These are phyloP conservation scores for Anniella stebbinsi DNA, from an alignment of 2,797 vertebrate species.

Conservation along the genomic window DNA sequence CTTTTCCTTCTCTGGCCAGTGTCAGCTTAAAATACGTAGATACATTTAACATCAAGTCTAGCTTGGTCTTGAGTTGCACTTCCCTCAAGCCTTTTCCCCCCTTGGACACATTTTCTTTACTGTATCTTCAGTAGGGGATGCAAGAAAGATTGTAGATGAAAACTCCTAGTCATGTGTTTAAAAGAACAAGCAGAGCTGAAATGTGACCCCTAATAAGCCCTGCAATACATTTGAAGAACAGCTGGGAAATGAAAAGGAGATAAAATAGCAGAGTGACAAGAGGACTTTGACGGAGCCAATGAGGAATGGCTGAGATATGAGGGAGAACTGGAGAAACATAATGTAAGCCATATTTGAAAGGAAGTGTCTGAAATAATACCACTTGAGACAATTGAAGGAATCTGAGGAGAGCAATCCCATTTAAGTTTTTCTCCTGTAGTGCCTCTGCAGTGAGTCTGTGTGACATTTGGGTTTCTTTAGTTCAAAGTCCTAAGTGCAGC, in stretches of 20 bases:
- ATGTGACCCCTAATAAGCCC: not conserved
- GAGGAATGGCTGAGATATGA: not conserved
- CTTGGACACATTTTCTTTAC: not conserved
- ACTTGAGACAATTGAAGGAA: not conserved
- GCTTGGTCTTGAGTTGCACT: not conserved
- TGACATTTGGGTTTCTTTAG: not conserved
- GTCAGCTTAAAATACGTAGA: not conserved
- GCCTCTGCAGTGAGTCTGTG: not conserved
- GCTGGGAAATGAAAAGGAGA: conserved; percentile 8
- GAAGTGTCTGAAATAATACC: conserved; percentile 29
- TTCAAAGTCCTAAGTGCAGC: not conserved
- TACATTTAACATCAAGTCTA: not conserved
- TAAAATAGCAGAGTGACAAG: not conserved
- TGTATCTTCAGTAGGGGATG: not conserved
- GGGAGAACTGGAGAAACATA: conserved; percentile 12
- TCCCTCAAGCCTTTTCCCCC: not conserved
- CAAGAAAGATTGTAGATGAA: not conserved
- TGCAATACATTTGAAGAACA: conserved; percentile 1
- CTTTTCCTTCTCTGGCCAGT: no score
- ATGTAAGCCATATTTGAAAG: conserved; percentile 1
- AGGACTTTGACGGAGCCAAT: not conserved
- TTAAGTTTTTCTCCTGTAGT: not conserved
- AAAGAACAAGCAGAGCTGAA: not conserved
- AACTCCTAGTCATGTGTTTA: not conserved
- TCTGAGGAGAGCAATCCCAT: not conserved